A percentile compares a stretch with the other conserved stretches of the same genome.
These are phyloP conservation scores for Sebastes oblongus DNA, from an alignment of 2,797 vertebrate species.

Conservation along the genomic window DNA sequence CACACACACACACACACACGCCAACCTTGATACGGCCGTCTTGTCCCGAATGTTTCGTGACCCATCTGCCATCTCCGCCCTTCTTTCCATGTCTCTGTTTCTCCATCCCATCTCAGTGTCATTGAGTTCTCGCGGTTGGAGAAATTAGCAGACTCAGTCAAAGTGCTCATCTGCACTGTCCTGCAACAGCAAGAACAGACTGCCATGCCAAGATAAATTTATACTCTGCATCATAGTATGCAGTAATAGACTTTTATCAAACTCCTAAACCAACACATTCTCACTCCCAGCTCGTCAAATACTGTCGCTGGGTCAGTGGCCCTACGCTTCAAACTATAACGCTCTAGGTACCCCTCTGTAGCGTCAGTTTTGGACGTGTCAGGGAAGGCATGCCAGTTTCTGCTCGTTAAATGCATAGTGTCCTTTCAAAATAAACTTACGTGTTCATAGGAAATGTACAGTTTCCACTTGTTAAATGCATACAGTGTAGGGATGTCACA, in stretches of 20 bases:
- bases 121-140: slow-evolving; percentile 12
- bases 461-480: too few species aligned
- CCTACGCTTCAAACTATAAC: too few species aligned
- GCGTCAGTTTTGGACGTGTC: too few species aligned
- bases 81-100: slow-evolving; percentile 15
- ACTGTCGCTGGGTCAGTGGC: too few species aligned
- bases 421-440: too few species aligned
- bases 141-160: slow-evolving; percentile 36
- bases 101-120: slow-evolving; percentile 16
- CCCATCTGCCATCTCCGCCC: slow-evolving; percentile 56
- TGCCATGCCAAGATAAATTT: not conserved
- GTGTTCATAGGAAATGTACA: too few species aligned
- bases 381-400: too few species aligned
- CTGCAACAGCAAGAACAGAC: slow-evolving; percentile 5
- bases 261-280: not conserved
- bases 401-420: too few species aligned
- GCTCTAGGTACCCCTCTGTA: too few species aligned
- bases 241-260: not conserved
- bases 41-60: slow-evolving; percentile 54
- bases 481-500: too few species aligned
- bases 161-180: slow-evolving; percentile 17
- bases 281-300: too few species aligned
- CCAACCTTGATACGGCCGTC: slow-evolving; percentile 41
- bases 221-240: not conserved
- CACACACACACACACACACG: not conserved